Evolutionary conservation across 2,113 vertebrate genomes (phyloP), one percentile per base, ranked within the genome.

Genomic region (Artemisiospiza belli): DNA sequence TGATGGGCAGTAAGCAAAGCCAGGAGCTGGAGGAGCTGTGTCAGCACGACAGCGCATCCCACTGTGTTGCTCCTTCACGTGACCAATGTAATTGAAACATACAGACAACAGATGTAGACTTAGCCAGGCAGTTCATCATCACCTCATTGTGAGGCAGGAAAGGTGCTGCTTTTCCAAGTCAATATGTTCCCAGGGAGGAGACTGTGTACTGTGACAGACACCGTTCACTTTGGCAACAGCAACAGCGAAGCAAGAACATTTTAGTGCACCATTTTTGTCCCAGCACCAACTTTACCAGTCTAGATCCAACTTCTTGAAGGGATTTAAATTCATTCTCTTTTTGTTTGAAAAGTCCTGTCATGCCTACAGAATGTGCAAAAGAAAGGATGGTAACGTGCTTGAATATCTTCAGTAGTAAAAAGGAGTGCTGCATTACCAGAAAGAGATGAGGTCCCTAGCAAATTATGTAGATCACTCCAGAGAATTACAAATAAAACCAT

Each of bases 131-230:
- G 41, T 35, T 77, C 69, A 54, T 66, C 33, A 83, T 74, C 80
- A 82, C 67, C 49, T 72, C 72, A 19, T 39, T 52, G 67, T 15
- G 33, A 81, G n/a, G 25, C 66, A 82, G 64, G 33, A n/a, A 88
- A 94, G 44, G n/a, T 44, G 62, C 3, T 57, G 52, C 61, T 61
- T 82, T 89, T 70, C 58, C 27, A 37, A 68, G 54, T 19, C 63
- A 64, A 0, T 11, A 28, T 1, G 12, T n/a, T 47, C 39, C 25
- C 0, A 4, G 20, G 30, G 46, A 91, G n/a, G 37, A 67, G 46
- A 31, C 28, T 5, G 2, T 27, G 18, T 25, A 3, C 12, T 44
- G 47, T 59, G 55, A 80, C 63, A 88, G 83, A 58, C 2, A 2
- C 23, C 7, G 1, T 51, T 54, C 69, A 39, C 16, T 0, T 7